Percentiles rank a stretch among this genome's conserved stretches.
phyloP scores from a whole-genome alignment of 1,140 invertebrate genomes.

The Procambarus clarkii region DNA sequence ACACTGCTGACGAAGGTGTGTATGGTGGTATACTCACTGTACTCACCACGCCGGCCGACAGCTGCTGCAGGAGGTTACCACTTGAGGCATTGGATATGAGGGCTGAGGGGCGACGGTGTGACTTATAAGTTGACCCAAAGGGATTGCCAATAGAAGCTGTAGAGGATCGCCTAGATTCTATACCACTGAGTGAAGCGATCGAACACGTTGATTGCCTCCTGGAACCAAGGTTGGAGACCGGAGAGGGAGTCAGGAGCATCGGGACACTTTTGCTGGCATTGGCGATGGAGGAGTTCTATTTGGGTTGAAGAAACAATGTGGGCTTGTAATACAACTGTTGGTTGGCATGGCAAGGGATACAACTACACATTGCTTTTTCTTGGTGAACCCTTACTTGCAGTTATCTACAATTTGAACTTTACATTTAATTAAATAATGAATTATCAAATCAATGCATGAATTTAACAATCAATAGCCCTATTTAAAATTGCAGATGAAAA shows the following conservation, averaged over 20 bases:
- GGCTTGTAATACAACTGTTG: background rate
- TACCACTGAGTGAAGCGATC: slow-evolving; percentile 70
- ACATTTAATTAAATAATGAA: no score
- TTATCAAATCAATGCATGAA: no score
- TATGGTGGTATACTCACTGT: slow-evolving; percentile 81
- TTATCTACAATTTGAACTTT: no score
- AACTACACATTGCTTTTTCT: no score
- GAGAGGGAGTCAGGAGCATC: slow-evolving; percentile 86
- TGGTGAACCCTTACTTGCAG: no score
- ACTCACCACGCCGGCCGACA: slow-evolving; percentile 91
- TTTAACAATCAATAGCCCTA: no score
- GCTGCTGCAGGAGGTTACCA: slow-evolving; percentile 83
- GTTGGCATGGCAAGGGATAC: background rate
- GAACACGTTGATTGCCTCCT: slow-evolving; percentile 81
- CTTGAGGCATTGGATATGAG: slow-evolving; percentile 69
- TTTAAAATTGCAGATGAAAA: no score
- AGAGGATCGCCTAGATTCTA: slow-evolving; percentile 65
- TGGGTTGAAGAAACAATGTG: background rate
- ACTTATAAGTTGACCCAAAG: slow-evolving; percentile 79
- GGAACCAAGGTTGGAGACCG: slow-evolving; percentile 87
- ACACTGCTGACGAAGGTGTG: slow-evolving; percentile 80
- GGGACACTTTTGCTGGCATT: slow-evolving; percentile 91
- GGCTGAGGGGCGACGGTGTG: slow-evolving; percentile 77
- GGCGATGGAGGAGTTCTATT: slow-evolving; percentile 82
- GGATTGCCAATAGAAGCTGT: slow-evolving; percentile 76